These are phyloP conservation scores for Clunio marinus DNA, from an alignment of 2,888 invertebrate genomes.

Conservation along the genomic window DNA sequence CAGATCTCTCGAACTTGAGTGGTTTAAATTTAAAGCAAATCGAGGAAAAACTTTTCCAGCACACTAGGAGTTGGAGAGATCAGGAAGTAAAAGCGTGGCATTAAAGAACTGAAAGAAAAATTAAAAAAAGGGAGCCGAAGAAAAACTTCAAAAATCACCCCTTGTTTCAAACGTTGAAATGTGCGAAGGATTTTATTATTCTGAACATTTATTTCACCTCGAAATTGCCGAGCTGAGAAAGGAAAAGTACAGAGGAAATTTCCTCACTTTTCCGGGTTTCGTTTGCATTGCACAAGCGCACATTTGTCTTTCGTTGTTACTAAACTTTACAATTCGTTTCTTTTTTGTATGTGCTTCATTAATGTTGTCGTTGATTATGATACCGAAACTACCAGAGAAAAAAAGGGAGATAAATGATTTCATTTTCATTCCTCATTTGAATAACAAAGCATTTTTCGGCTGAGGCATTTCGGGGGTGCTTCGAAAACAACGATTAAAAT, in stretches of 20 bases:
- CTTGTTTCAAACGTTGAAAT: slow-evolving; percentile 38
- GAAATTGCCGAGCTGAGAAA: background rate
- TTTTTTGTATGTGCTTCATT: background rate
- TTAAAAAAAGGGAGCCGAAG: background rate
- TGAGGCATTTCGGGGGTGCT: background rate
- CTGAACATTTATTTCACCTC: slow-evolving; percentile 34
- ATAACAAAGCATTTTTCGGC: slow-evolving; percentile 23
- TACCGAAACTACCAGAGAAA: background rate
- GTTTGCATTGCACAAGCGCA: slow-evolving; percentile 18
- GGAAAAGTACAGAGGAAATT: slow-evolving; percentile 24
- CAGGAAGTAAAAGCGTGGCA: slow-evolving; percentile 22
- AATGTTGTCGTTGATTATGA: slow-evolving; percentile 7
- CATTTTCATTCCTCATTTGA: slow-evolving; percentile 33
- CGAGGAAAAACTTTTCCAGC: background rate
- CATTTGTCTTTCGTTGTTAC: background rate
- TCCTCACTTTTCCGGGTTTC: slow-evolving; percentile 26
- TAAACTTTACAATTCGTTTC: background rate
- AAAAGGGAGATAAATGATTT: slow-evolving; percentile 12
- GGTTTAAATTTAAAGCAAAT: slow-evolving; percentile 4
- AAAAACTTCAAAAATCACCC: slow-evolving; percentile 19
- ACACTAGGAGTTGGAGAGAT: slow-evolving; percentile 5
- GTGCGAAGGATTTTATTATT: slow-evolving; percentile 34
- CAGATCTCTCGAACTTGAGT: background rate
- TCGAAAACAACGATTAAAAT: slow-evolving; percentile 13
- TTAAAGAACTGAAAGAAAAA: too few species aligned